Conservation (phyloP, 2,797 vertebrate genomes). For the Labroides dimidiatus region DNA sequence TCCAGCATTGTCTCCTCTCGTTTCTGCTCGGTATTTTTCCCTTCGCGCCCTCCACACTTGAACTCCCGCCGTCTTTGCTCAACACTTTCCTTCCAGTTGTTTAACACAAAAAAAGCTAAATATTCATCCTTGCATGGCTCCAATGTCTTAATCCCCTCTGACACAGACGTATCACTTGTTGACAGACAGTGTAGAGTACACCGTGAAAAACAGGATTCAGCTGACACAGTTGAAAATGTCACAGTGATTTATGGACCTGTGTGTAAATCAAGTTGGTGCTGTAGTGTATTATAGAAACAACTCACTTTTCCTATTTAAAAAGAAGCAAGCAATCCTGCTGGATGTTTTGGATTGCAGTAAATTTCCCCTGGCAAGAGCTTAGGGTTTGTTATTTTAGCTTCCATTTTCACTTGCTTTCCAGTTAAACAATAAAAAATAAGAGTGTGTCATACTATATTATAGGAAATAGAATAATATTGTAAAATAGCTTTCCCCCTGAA, state of each 20-base stretch:
- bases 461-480: slow-evolving; percentile 74
- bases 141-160: slow-evolving; percentile 69
- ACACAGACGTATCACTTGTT: slow-evolving; percentile 74
- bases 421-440: slow-evolving; percentile 73
- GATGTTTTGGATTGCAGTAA: slow-evolving; percentile 75
- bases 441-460: slow-evolving; percentile 74
- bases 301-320: slow-evolving; percentile 68
- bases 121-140: slow-evolving; percentile 43
- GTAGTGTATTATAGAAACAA: slow-evolving; percentile 65
- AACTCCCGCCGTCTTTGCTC: slow-evolving; percentile 29
- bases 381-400: slow-evolving; percentile 78
- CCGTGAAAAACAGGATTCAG: slow-evolving; percentile 79
- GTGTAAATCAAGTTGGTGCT: slow-evolving; percentile 73
- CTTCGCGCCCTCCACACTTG: slow-evolving; percentile 23
- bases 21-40: slow-evolving; percentile 27
- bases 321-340: slow-evolving; percentile 52
- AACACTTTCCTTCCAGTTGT: slow-evolving; percentile 44
- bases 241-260: slow-evolving; percentile 73
- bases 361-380: slow-evolving; percentile 67
- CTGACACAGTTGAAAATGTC: slow-evolving; percentile 79
- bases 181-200: slow-evolving; percentile 71
- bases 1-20: slow-evolving; percentile 28
- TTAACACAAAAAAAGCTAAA: slow-evolving; percentile 41
- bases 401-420: slow-evolving; percentile 74
- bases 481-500: slow-evolving; percentile 64